Percentiles rank a stretch among this genome's conserved stretches.
Evolutionary conservation across 2,113 vertebrate species (phyloP).

Genomic region (Pachycephala philippinensis): DNA sequence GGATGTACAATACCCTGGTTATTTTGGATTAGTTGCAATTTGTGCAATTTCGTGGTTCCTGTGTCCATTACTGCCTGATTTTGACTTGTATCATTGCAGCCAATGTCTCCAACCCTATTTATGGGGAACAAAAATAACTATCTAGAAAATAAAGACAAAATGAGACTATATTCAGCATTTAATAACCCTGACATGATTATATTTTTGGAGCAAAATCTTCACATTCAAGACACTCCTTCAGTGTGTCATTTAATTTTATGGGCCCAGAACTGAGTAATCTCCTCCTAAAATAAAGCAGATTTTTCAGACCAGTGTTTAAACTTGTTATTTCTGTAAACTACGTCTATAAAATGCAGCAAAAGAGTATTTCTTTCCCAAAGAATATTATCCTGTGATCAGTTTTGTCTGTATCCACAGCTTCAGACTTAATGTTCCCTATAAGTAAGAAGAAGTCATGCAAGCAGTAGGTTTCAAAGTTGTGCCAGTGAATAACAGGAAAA

Average conservation of each 20-base stretch:
- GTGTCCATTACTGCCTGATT: neutral
- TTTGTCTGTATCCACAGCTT: neutral
- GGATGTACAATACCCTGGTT: neutral
- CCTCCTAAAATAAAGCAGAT: neutral
- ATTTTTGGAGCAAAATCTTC: neutral
- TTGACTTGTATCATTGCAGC: neutral
- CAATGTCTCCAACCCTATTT: neutral
- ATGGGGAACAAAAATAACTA: neutral
- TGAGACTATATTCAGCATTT: neutral
- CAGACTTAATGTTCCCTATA: neutral
- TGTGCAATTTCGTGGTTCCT: neutral
- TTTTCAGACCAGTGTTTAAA: neutral
- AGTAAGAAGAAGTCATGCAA: neutral
- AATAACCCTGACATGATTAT: neutral
- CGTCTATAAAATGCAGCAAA: neutral
- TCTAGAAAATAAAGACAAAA: neutral
- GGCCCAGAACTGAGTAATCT: neutral
- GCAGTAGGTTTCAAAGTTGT: neutral
- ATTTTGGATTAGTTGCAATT: neutral
- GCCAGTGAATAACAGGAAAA: neutral
- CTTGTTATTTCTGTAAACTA: conserved; percentile 43
- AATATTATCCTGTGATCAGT: neutral
- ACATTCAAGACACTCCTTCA: neutral
- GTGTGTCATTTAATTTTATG: conserved; percentile 5
- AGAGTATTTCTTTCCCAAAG: neutral